Conservation (phyloP, 2,888 invertebrate genomes). For the Linyphia triangularis region DNA sequence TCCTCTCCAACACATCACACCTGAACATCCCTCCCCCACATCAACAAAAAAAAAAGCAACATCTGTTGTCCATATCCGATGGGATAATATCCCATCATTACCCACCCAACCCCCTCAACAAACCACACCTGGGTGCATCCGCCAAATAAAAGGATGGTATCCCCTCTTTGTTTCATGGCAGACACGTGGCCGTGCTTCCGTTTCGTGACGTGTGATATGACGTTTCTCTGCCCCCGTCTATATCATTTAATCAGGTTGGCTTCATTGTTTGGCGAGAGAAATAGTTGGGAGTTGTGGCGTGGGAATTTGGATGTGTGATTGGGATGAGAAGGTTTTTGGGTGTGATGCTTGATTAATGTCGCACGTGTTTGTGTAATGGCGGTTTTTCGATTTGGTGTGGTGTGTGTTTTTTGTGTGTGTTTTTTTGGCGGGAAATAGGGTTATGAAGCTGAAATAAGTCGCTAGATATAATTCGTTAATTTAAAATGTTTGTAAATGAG, state of each 20-base stretch:
- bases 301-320: not conserved
- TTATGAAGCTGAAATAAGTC: no score
- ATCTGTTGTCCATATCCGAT: not conserved
- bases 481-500: no score
- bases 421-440: no score
- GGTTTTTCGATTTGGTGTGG: no score
- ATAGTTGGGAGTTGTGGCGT: not conserved
- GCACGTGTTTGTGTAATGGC: not conserved
- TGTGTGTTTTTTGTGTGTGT: no score
- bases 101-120: not conserved
- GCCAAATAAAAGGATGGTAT: not conserved
- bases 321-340: not conserved
- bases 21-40: not conserved
- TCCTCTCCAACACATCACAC: not conserved
- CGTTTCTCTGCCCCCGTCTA: not conserved
- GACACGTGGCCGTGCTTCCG: not conserved
- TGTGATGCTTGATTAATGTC: not conserved
- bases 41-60: not conserved
- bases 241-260: not conserved
- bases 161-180: not conserved
- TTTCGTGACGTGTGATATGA: not conserved
- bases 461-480: no score
- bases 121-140: not conserved
- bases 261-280: not conserved
- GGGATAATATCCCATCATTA: constrained; percentile 3